phyloP scores from a whole-genome alignment of 2,113 vertebrate species.

The Catharus minimus region DNA sequence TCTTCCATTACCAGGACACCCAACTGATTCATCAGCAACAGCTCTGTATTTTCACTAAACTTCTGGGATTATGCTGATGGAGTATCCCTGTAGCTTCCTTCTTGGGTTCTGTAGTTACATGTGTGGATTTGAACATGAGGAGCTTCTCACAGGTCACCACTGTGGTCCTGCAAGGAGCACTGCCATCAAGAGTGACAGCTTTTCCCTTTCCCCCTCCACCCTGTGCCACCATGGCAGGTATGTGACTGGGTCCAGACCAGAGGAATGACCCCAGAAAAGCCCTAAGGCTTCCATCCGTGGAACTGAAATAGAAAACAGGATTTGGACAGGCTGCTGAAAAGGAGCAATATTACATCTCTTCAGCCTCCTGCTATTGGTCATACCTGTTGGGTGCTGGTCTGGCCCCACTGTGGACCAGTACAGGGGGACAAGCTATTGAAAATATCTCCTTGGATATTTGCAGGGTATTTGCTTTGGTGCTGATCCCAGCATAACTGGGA shows the following conservation, averaged over 20 bases:
- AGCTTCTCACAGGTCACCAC: background rate
- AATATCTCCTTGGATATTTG: background rate
- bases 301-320: background rate
- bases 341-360: background rate
- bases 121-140: background rate
- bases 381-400: background rate
- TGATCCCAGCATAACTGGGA: background rate
- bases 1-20: background rate
- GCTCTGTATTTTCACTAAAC: background rate
- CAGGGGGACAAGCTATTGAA: background rate
- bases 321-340: background rate
- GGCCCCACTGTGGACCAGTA: background rate
- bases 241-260: background rate
- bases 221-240: accelerated
- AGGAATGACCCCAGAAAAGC: background rate
- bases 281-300: background rate
- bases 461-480: background rate
- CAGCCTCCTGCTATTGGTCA: background rate
- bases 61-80: background rate
- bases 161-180: background rate
- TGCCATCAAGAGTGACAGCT: background rate
- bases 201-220: background rate
- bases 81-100: background rate
- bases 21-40: background rate
- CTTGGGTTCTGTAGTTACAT: background rate